Base-by-base conservation (phyloP, 2,888 invertebrate species). In the Shargacucullia verbasci region DNA sequence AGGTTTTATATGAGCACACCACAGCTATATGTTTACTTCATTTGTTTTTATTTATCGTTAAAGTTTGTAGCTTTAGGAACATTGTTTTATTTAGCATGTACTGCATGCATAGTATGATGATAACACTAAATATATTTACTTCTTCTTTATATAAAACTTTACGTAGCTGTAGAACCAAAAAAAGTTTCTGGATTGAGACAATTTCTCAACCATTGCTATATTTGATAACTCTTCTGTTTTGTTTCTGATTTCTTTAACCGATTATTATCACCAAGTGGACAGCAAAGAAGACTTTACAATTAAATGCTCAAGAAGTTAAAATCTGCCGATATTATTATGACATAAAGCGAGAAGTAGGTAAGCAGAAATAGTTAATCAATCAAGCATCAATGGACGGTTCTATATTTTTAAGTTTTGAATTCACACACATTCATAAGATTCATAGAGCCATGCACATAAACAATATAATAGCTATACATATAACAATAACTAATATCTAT, bases 61-160 rank as follows among this genome's bases (percentile, higher is more conserved):
- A 12, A 10, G 14, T 37, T 37, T 14, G 14, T 37, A 14, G 37
- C 37, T 14, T 14, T 31, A 27, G 7, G 29, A 6, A 13, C 13
- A 27, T 29, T 27, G 31, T 43, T 31, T 31, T 29, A 31, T n/a
- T 10, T 27, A 12, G 20, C 13, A 31, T 3, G 10, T 35, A 12
- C 34, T 12, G 14, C 34, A 20, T 45, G 25, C 34, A 20, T 34
- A 44, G 12, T 45, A 35, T n/a, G 34, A 45, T 25, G 25, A 35
- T 12, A 45, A 37, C 13, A 37, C 11, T 27, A 27, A 12, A 13
- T 37, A 46, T 37, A 15, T 35, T 12, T 12, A 15, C 34, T 46
- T 12, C 35, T 45, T 45, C 45, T 25, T 20, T n/a, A n/a, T n/a
- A n/a, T n/a, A n/a, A n/a, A n/a, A n/a, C n/a, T 14, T 43, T 43